Evolutionary conservation across 2,797 vertebrate genomes (phyloP).

Genomic region (Pseudocheirus occidentalis): DNA sequence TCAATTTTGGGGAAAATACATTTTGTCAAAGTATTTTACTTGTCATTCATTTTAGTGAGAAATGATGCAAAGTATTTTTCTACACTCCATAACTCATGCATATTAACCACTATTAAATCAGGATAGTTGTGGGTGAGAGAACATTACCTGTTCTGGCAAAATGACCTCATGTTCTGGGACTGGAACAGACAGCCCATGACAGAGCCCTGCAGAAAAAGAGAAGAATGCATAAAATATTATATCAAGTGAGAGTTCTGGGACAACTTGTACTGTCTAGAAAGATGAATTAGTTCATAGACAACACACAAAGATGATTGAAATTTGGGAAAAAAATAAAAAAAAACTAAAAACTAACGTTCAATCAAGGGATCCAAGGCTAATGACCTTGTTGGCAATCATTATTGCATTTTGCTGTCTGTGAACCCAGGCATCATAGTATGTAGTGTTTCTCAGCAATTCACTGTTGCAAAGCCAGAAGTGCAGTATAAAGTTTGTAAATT

Average conservation of each 20-base stretch:
- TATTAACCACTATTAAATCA: neutral
- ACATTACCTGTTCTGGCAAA: neutral
- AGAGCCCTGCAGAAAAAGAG: neutral
- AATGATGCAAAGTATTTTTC: neutral
- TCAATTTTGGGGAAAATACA: neutral
- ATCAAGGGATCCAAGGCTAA: constrained; percentile 2
- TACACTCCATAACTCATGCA: neutral
- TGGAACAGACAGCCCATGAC: neutral
- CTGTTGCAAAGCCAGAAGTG: neutral
- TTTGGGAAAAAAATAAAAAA: neutral
- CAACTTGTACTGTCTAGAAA: neutral
- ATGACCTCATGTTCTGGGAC: neutral
- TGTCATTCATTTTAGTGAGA: neutral
- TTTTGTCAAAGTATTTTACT: neutral
- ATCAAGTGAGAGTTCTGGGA: constrained; percentile 1
- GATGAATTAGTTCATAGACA: constrained; percentile 36
- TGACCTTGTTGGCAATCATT: neutral
- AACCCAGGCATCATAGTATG: neutral
- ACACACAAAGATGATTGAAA: neutral
- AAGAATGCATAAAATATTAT: neutral
- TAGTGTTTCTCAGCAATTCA: neutral
- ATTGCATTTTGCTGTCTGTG: neutral
- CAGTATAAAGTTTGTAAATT: neutral
- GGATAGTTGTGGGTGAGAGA: constrained; percentile 22
- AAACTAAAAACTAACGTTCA: neutral